Evolutionary conservation across 2,888 invertebrate genomes (phyloP), one percentile per base, ranked within the genome.

Genomic region (Julus scanicus): DNA sequence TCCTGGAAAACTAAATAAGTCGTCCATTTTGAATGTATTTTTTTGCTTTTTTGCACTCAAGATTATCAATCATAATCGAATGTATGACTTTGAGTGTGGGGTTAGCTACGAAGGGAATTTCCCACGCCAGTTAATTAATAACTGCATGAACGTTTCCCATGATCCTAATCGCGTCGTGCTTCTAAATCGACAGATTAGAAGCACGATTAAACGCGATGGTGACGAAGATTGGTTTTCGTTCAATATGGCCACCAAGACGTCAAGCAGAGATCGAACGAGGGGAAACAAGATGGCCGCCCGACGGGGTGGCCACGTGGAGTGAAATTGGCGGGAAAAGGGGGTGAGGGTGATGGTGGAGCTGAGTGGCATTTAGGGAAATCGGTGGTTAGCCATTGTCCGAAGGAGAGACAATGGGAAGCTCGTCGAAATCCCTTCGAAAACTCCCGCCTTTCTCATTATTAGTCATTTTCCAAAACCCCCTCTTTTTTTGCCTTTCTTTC

Each of bases 301-400:
- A 63, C 63, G 63, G 63, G 63, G 63, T n/a, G 3, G 63, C 71
- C 71, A 71, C 71, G 71, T 71, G 71, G 29, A 17, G 4, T 9
- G 17, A 29, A 71, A 71, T 71, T 71, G 29, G 71, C 29, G 29
- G 71, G 71, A 29, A 71, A 71, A 71, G 29, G 11, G 29, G 71
- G 63, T 20, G 63, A 20, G 63, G 63, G 20, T 29, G 71, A 9
- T 71, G 71, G 71, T 71, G 71, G 29, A 71, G 71, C 71, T 71
- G 71, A 71, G 71, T 71, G 71, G 71, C 71, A 71, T 71, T 71
- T 71, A 71, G 71, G 71, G 71, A 71, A 71, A 71, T 71, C 71
- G 71, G 71, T 71, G 71, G 71, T 71, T 71, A 29, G 71, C 71
- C 71, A 71, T 71, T 71, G 71, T 71, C 71, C 71, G 4, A 2